Evolutionary conservation across 2,113 vertebrate genomes (phyloP), one percentile per base, ranked within the genome.

Genomic region (Aramus guarauna): DNA sequence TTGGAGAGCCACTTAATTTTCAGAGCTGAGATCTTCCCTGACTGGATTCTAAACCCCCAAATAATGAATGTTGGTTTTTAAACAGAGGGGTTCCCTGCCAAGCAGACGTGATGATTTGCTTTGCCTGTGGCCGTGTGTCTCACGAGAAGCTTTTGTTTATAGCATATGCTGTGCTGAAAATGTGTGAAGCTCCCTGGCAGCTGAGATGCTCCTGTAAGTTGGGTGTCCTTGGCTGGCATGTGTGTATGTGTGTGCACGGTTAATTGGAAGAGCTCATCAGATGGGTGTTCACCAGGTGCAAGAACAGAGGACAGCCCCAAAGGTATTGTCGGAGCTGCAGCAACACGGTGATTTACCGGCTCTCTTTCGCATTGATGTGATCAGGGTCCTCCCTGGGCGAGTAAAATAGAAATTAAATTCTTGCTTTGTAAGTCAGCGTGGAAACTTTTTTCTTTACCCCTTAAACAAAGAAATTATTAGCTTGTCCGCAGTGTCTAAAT

Each of bases 181-280:
- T 37, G 41, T 8, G 26, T n/a, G 56, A 73, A 95, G 79, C 92
- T 96, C 67, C 55, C 36, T 84, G 85, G 68, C 22, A 92, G 80
- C 88, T n/a, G 50, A 88, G 85, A 67, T 27, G 37, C 55, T 77
- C 11, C 50, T 92, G 48, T 85, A 76, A 91, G 73, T 15, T 59
- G 77, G 52, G 21, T 84, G 27, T 62, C 58, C 52, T 75, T 79
- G 79, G 67, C 43, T 62, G 48, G 52, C 23, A 15, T 29, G 12
- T 66, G 17, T 36, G 45, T 74, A 7, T 39, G 3, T 63, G 19
- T 77, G 36, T 67, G 36, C 11, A 14, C 2, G 5, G 29, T 66
- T 73, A 85, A 82, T 53, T 82, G 78, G 85, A 94, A 74, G 78
- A 95, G 67, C 80, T 95, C 85, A 87, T 76, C 62, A 85, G 71